phyloP scores from a whole-genome alignment of 2,888 invertebrate species.

The Drosophila greeni region DNA sequence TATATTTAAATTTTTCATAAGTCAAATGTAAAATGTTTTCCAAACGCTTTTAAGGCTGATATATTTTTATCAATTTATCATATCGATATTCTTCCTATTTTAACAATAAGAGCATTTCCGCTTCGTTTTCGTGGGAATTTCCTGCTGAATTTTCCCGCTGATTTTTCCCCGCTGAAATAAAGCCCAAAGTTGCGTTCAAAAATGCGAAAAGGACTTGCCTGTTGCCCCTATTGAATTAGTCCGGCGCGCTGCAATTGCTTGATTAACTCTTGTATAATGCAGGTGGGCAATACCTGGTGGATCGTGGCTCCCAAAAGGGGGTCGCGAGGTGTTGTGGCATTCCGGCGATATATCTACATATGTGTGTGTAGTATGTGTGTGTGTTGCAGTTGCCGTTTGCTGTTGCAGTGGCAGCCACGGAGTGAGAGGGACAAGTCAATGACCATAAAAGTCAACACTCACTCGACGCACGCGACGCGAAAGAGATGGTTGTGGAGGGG shows the following conservation, averaged over 20 bases:
- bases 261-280: constrained; percentile 37
- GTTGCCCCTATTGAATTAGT: constrained; percentile 45
- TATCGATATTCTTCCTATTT: neutral
- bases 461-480: constrained; percentile 31
- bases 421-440: constrained; percentile 42
- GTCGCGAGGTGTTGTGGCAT: constrained; percentile 12
- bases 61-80: no score
- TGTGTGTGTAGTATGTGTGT: constrained; percentile 3
- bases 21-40: no score
- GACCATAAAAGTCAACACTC: constrained; percentile 49
- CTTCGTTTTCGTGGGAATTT: neutral
- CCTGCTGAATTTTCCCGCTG: no score
- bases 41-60: no score
- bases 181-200: constrained; percentile 3
- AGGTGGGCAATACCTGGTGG: constrained; percentile 2
- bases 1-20: no score
- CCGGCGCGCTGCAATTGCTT: constrained; percentile 34
- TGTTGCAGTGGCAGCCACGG: constrained; percentile 18
- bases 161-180: neutral
- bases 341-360: constrained; percentile 7
- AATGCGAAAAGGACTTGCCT: constrained; percentile 14
- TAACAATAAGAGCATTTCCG: neutral
- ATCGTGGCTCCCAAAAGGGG: neutral
- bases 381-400: constrained; percentile 20
- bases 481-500: neutral